Percentiles rank a stretch among this genome's conserved stretches.
These are phyloP conservation scores for Hymenopus coronatus DNA, from an alignment of 2,888 invertebrate genomes.

Conservation along the genomic window DNA sequence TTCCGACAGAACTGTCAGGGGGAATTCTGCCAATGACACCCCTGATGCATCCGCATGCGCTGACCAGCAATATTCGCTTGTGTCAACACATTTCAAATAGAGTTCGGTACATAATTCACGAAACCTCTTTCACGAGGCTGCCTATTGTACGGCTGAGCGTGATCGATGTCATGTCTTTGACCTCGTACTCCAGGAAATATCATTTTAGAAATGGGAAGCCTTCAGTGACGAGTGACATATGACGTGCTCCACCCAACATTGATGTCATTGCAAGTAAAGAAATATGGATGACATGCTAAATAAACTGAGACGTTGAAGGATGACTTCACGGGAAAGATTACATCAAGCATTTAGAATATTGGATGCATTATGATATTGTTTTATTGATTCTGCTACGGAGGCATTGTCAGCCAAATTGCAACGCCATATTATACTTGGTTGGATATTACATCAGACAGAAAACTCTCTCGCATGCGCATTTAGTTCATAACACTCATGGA, in stretches of 20 bases:
- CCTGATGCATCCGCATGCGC: background rate
- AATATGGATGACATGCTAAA: background rate
- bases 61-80: background rate
- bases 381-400: background rate
- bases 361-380: background rate
- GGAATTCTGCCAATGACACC: background rate
- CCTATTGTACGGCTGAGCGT: background rate
- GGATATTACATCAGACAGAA: too few species aligned
- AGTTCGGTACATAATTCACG: background rate
- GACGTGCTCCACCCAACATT: background rate
- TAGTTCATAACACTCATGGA: too few species aligned
- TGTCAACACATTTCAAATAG: background rate
- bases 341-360: background rate
- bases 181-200: background rate
- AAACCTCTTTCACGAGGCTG: background rate
- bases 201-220: background rate
- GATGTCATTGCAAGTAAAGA: background rate
- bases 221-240: background rate
- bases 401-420: too few species aligned
- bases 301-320: background rate
- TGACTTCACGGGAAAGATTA: background rate
- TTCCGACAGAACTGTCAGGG: too few species aligned
- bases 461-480: too few species aligned
- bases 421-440: too few species aligned
- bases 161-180: background rate